Base-by-base conservation (phyloP, 2,797 vertebrate genomes). In the Arnoldichthys spilopterus region DNA sequence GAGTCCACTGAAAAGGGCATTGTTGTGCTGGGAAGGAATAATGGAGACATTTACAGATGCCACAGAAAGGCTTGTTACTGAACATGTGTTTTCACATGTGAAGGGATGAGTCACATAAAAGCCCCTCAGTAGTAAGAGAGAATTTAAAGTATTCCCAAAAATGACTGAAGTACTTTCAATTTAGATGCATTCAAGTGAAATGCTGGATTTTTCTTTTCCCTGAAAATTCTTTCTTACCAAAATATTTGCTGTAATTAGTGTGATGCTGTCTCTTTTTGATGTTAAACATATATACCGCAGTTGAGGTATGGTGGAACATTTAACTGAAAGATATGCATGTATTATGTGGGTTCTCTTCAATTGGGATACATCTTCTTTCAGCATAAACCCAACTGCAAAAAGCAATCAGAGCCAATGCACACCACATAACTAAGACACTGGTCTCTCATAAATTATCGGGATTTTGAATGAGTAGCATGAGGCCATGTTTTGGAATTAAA, bases 381-480 rank as follows among this genome's bases (percentile, higher is more conserved):
- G 6, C 49, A 32, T 58, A 58, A 68, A 40, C 28, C 56, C 34
- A 61, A 56, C n/a, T 63, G 72, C 26, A 37, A 22, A 45, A 51
- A 62, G 59, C 24, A 62, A 62, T 82, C n/a, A 69, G 58, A 47
- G 32, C 11, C n/a, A 26, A 15, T 45, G 37, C 16, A 45, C 12
- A 34, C 18, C 64, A 51, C 26, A 77, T 43, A 64, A 18, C 49
- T 59, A 74, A 79, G 66, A 70, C 49, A 26, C 13, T 54, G 28
- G 67, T 67, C 32, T 1, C 18, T 47, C 40, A 63, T 71, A 51
- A 51, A 77, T 72, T 20, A 79, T 18, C 16, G 22, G 53, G 32
- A n/a, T 71, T 77, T 53, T 63, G 28, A 81, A 67, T 40, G 43
- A 40, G 62, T 59, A 73, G 20, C n/a, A 70, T 49, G 43, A 72